A percentile compares a stretch with the other conserved stretches of the same genome.
phyloP scores from a whole-genome alignment of 1,140 invertebrate species.

The Neuroterus valhalla region DNA sequence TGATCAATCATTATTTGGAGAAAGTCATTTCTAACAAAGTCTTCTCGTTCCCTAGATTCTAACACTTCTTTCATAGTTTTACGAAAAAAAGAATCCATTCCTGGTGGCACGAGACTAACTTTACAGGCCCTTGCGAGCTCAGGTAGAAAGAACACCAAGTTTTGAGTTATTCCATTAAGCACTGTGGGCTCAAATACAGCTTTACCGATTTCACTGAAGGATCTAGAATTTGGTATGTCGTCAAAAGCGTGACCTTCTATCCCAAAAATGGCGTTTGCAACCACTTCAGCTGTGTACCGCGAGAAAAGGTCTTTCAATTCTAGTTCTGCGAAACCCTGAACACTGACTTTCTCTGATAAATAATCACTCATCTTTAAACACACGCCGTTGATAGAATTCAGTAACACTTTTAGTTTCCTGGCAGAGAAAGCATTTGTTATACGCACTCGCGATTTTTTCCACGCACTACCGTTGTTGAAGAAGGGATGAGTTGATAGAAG shows the following conservation, averaged over 20 bases:
- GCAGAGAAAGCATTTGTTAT: constrained; percentile 45
- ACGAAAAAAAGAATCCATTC: constrained; percentile 44
- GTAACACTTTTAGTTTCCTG: constrained; percentile 47
- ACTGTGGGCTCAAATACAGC: constrained; percentile 44
- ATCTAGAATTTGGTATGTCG: not conserved
- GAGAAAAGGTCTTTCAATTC: constrained; percentile 64
- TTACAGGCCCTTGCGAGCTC: not conserved
- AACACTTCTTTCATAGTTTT: constrained; percentile 39
- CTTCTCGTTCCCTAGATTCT: constrained; percentile 23
- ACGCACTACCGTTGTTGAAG: constrained; percentile 52
- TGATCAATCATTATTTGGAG: constrained; percentile 51
- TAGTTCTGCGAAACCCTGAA: constrained; percentile 37
- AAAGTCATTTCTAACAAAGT: constrained; percentile 49
- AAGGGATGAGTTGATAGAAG: constrained; percentile 59
- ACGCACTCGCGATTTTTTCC: constrained; percentile 41
- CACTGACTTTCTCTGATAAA: constrained; percentile 34
- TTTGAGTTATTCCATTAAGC: not conserved
- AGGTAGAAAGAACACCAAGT: constrained; percentile 33
- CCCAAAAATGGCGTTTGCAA: constrained; percentile 73
- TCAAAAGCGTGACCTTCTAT: constrained; percentile 58
- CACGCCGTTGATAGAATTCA: constrained; percentile 24
- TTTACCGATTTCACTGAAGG: constrained; percentile 48
- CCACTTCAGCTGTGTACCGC: constrained; percentile 73
- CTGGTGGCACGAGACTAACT: constrained; percentile 31
- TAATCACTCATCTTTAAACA: constrained; percentile 44